phyloP scores from a whole-genome alignment of 30 jellyfish, hydroid and myxozoan species.

The Catostylus mosaicus region DNA sequence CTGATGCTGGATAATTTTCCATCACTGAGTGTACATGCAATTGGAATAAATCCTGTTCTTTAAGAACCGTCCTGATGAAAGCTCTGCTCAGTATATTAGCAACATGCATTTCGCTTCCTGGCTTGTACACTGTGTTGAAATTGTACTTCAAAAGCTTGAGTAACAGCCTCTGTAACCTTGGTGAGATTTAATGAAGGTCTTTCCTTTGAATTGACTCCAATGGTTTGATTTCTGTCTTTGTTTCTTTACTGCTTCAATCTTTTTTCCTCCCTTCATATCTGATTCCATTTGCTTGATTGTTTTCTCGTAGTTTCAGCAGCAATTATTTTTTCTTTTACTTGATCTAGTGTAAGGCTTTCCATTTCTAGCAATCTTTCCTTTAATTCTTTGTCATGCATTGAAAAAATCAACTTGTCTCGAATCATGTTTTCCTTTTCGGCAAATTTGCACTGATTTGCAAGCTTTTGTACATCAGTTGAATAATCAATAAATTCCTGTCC shows the following conservation, averaged over 20 bases:
- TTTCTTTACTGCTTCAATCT: background rate
- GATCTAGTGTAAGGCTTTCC: background rate
- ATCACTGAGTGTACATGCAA: constrained; percentile 12
- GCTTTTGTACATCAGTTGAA: background rate
- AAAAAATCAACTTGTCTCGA: constrained; percentile 4
- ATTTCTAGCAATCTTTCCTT: constrained; percentile 7
- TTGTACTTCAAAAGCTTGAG: constrained; percentile 9
- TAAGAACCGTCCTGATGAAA: background rate
- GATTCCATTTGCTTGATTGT: background rate
- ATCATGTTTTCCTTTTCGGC: constrained; percentile 19
- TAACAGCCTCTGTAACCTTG: constrained; percentile 19
- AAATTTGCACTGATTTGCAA: constrained; percentile 10
- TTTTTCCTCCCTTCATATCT: background rate
- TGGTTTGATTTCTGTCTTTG: background rate
- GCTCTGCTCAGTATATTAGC: constrained; percentile 29
- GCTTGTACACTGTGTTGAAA: constrained; percentile 12
- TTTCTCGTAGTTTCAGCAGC: constrained; percentile 8
- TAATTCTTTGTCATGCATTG: background rate
- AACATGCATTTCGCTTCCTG: constrained; percentile 18
- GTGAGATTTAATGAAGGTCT: constrained; percentile 9
- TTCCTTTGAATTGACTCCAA: constrained; percentile 16
- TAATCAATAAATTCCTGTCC: constrained; percentile 19
- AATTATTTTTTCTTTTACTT: background rate
- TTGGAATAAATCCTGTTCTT: background rate
- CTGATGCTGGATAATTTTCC: constrained; percentile 4